Percentiles rank a stretch among this genome's conserved stretches.
phyloP scores from a whole-genome alignment of 1,140 invertebrate genomes.

The Calephelis virginiensis region DNA sequence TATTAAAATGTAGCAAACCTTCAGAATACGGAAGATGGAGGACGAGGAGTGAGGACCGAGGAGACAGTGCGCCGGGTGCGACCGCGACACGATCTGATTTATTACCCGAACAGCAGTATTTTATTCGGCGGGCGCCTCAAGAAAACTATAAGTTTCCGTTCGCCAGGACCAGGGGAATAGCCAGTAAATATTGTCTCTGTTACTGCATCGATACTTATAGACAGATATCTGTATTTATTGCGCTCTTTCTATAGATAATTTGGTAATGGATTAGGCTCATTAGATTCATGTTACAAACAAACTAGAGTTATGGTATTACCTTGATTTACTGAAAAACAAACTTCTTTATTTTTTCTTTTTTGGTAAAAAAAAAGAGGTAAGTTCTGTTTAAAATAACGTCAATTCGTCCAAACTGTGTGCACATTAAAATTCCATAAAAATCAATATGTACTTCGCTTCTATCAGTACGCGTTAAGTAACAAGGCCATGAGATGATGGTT shows the following conservation, averaged over 20 bases:
- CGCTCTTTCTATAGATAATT: constrained; percentile 67
- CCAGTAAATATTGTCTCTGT: constrained; percentile 75
- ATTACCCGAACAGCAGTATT: constrained; percentile 70
- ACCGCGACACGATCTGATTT: constrained; percentile 70
- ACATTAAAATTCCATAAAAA: no score
- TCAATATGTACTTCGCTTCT: no score
- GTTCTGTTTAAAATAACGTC: no score
- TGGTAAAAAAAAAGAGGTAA: no score
- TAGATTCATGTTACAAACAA: constrained; percentile 31
- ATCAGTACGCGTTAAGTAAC: no score
- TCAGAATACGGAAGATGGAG: constrained; percentile 35
- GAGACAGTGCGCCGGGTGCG: constrained; percentile 62
- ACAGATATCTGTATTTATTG: constrained; percentile 75
- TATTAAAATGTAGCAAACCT: constrained; percentile 74
- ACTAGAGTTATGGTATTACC: background rate
- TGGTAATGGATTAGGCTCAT: constrained; percentile 69
- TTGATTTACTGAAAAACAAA: background rate
- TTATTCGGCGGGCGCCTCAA: constrained; percentile 76
- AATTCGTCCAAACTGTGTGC: no score
- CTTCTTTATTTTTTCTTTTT: background rate
- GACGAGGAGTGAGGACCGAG: constrained; percentile 24
- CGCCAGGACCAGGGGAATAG: constrained; percentile 69
- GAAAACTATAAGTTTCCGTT: constrained; percentile 78
- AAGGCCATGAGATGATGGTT: no score
- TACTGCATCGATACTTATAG: constrained; percentile 57